Evolutionary conservation across 2,113 vertebrate species (phyloP).

Genomic region (Centropus unirufus): DNA sequence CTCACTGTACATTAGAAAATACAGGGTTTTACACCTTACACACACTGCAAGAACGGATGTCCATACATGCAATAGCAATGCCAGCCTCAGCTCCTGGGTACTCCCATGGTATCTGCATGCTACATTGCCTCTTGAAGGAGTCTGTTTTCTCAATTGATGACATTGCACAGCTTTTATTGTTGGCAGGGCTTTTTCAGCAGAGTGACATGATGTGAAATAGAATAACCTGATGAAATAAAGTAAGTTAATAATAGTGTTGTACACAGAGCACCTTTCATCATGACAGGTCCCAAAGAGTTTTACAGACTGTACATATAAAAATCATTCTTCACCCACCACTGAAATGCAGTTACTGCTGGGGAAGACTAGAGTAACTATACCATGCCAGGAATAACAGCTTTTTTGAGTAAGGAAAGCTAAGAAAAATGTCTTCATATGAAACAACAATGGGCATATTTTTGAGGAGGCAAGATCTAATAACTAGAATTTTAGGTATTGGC

Average conservation of each 20-base stretch:
- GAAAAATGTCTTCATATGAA: constrained; percentile 7
- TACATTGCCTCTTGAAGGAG: background rate
- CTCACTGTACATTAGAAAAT: background rate
- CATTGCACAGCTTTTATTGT: constrained; percentile 33
- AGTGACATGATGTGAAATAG: constrained; percentile 24
- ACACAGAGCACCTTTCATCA: constrained; percentile 54
- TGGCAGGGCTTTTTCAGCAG: background rate
- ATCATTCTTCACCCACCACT: background rate
- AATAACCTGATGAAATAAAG: constrained; percentile 45
- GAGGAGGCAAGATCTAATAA: background rate
- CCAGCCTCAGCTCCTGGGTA: background rate
- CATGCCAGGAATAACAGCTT: constrained; percentile 51
- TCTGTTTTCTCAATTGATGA: constrained; percentile 50
- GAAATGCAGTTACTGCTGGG: constrained; percentile 20
- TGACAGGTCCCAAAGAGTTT: constrained; percentile 16
- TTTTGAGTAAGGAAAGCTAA: constrained; percentile 19
- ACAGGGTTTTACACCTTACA: background rate
- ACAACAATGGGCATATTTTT: constrained; percentile 55
- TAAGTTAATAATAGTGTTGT: constrained; percentile 35
- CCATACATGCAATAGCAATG: background rate
- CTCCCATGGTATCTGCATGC: background rate
- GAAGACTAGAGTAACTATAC: constrained; percentile 1
- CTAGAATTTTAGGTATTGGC: constrained; percentile 36
- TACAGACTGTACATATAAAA: constrained; percentile 9
- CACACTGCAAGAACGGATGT: background rate